Base-by-base conservation (phyloP, 2,113 vertebrate species). In the Nothoprocta pentlandii region DNA sequence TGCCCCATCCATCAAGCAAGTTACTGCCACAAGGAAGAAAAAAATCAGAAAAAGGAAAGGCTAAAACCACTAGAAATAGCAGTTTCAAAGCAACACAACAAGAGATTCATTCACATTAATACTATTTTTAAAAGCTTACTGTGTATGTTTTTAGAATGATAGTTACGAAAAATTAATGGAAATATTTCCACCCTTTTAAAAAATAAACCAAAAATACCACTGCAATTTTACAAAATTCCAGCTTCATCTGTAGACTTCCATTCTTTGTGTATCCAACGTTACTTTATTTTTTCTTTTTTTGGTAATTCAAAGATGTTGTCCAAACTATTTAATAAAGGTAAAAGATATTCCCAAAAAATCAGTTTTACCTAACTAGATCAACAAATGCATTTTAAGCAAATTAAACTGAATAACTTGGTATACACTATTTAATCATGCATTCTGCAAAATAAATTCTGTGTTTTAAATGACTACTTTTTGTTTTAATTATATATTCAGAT, bases 121-220 rank as follows among this genome's bases (percentile, higher is more conserved):
- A 63, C 77, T 88, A 68, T 49, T 80, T 88, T 87, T 11, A 49
- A 17, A 69, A 76, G 59, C 32, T 32, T 78, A 70, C 2, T 2
- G 46, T 68, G 26, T 42, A 42, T 42, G 84, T 28, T 64, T 95
- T 67, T 62, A 83, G 67, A 93, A 89, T 71, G 6, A 23, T 80
- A 89, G 92, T 94, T n/a, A 71, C 85, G 89, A 92, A 97, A 90
- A 91, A 83, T 47, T 51, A 92, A 90, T 94, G 92, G 95, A 96
- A 92, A 54, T 70, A 7, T 80, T 90, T 95, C 78, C 82, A 41
- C 7, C 44, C 56, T 75, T 89, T 94, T 88, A 3, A 94, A 96
- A 97, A 96, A 87, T 79, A 96, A 97, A 95, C 56, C 1, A 47
- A 94, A 86, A 97, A 95, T 83, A 74, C 59, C 93, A 87, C 75